Base-by-base conservation (phyloP, 1,140 invertebrate species). In the Dendrolimus punctatus region DNA sequence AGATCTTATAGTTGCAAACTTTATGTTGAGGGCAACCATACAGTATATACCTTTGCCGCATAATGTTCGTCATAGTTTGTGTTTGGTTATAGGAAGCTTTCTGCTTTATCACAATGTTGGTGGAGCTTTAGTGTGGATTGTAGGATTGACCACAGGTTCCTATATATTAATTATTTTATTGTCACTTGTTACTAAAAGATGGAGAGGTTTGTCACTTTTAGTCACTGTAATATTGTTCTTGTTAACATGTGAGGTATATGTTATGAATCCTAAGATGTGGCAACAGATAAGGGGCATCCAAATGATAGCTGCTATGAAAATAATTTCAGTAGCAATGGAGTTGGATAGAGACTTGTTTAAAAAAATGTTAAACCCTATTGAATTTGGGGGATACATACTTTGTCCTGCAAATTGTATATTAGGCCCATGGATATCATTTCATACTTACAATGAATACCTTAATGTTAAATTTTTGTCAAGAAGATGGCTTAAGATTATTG, bases 261-360 rank as follows among this genome's bases (percentile, higher is more conserved):
- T 86, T 38, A 61, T 84, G 6, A 79, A 87, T 58, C 80, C 91
- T 40, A 88, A 90, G 71, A 87, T 89, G 57, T 98, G 96, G 96
- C 92, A 96, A 62, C 93, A 93, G 79, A 92, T 97, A 55, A 90
- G 96, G 69, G 95, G 96, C 56, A 89, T 96, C n/a, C 92, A 97
- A 66, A 98, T 99, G 95, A 91, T 98, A 48, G 90, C 94, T 42
- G 91, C 93, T 6, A 98, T 98, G 96, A 98, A 98, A 88, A 87
- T 95, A 8, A 94, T 98, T 54, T 98, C 96, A 50, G 71, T 98
- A 48, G 92, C 91, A 10, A 93, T 93, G 79, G 95, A 97, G 68
- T 64, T 95, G 36, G 91, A 93, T 58, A 85, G 79, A 58, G 82
- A 84, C 53, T 73, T 90, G 46, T 85, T 89, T 48, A 85, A 87